A percentile compares a stretch with the other conserved stretches of the same genome.
These are phyloP conservation scores for Myotis brandtii DNA, from an alignment of 2,113 vertebrate species.

Conservation along the genomic window DNA sequence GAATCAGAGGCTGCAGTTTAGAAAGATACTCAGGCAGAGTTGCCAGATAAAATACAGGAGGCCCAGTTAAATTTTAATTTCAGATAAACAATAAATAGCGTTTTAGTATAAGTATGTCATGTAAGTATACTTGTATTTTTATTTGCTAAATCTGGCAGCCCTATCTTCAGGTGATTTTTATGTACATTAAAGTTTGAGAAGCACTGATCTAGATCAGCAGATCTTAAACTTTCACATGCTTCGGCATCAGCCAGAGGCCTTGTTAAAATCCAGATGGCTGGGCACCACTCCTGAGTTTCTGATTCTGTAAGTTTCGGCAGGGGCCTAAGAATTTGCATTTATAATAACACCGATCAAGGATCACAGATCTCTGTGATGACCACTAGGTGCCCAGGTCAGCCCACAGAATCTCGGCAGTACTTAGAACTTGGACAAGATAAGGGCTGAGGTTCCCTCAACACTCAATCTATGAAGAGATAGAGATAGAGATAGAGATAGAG, in stretches of 20 bases:
- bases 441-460: background rate
- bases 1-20: background rate
- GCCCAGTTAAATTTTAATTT: slow-evolving; percentile 5
- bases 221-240: background rate
- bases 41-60: background rate
- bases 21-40: background rate
- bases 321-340: background rate
- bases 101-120: background rate
- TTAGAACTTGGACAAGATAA: background rate
- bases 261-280: background rate
- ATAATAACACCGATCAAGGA: background rate
- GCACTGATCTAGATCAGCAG: background rate
- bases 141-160: background rate
- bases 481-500: no score
- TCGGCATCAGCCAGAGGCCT: background rate
- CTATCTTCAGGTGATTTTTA: background rate
- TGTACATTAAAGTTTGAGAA: background rate
- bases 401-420: background rate
- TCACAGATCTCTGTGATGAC: background rate
- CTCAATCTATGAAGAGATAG: background rate
- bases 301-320: background rate
- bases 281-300: background rate
- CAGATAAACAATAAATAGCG: background rate
- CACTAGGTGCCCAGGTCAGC: background rate
- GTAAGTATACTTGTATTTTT: background rate